phyloP scores from a whole-genome alignment of 2,888 invertebrate genomes.

The Gerosis bhagava region DNA sequence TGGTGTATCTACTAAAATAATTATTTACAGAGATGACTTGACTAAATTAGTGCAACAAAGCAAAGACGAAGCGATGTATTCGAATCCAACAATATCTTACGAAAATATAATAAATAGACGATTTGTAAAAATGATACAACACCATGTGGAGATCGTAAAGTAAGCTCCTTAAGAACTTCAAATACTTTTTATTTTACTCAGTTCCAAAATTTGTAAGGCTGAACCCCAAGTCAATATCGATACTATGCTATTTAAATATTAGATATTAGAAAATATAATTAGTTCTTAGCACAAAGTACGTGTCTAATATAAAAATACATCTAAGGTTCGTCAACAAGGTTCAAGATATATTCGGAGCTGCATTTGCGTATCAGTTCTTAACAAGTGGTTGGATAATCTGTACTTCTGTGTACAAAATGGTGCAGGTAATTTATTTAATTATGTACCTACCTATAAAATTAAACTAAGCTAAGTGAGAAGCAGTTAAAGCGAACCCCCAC shows the following conservation, averaged over 20 bases:
- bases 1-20: too few species aligned
- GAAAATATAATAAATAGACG: constrained; percentile 26
- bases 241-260: too few species aligned
- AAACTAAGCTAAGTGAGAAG: too few species aligned
- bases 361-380: constrained; percentile 40
- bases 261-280: too few species aligned
- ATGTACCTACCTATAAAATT: neutral
- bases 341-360: constrained; percentile 38
- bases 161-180: too few species aligned
- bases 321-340: constrained; percentile 35
- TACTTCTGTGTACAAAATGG: constrained; percentile 40
- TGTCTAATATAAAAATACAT: too few species aligned
- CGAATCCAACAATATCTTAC: constrained; percentile 15
- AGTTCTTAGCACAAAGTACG: too few species aligned
- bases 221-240: neutral
- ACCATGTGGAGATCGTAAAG: constrained; percentile 33
- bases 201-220: too few species aligned
- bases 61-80: constrained; percentile 24
- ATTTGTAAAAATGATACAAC: constrained; percentile 30
- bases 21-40: constrained; percentile 33
- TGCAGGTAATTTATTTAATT: constrained; percentile 32
- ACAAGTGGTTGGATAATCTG: constrained; percentile 43
- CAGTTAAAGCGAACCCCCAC: too few species aligned
- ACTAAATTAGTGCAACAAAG: constrained; percentile 29
- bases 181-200: too few species aligned